These are phyloP conservation scores for Archips xylosteana DNA, from an alignment of 2,888 invertebrate genomes.

Conservation along the genomic window DNA sequence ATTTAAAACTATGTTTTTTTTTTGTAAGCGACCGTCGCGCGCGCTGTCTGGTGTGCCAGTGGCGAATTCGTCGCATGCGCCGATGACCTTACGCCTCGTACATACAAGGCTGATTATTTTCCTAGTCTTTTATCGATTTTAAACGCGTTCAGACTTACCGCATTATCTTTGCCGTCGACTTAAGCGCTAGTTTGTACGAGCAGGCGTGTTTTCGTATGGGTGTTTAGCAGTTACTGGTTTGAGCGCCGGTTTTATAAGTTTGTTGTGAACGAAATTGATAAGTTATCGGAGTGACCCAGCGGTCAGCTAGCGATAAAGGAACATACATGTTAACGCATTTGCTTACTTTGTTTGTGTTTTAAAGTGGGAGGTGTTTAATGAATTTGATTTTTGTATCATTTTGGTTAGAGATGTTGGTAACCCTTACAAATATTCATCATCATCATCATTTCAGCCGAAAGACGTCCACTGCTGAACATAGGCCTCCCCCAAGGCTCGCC, in stretches of 20 bases:
- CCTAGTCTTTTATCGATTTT: slow-evolving; percentile 52
- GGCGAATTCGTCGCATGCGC: slow-evolving; percentile 62
- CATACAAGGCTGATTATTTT: slow-evolving; percentile 63
- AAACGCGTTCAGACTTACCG: slow-evolving; percentile 52
- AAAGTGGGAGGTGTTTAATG: background rate
- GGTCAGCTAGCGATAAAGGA: slow-evolving; percentile 40
- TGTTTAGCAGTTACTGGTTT: background rate
- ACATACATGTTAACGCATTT: background rate
- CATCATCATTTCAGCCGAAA: too few relatives aligned
- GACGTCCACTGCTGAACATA: too few relatives aligned
- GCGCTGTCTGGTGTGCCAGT: slow-evolving; percentile 42
- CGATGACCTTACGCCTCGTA: slow-evolving; percentile 55
- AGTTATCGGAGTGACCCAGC: slow-evolving; percentile 63
- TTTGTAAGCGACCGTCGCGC: slow-evolving; percentile 5
- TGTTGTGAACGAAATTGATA: slow-evolving; percentile 58
- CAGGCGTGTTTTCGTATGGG: background rate
- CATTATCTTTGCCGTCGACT: background rate
- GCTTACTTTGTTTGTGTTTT: background rate
- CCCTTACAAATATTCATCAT: too few relatives aligned
- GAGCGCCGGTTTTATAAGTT: background rate
- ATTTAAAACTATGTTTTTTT: slow-evolving; percentile 20
- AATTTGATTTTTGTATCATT: background rate
- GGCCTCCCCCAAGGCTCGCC: too few relatives aligned
- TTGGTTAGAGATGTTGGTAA: background rate
- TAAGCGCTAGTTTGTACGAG: background rate